Evolutionary conservation across 2,888 invertebrate genomes (phyloP), one percentile per base, ranked within the genome.

Genomic region (Sminthurides aquaticus): DNA sequence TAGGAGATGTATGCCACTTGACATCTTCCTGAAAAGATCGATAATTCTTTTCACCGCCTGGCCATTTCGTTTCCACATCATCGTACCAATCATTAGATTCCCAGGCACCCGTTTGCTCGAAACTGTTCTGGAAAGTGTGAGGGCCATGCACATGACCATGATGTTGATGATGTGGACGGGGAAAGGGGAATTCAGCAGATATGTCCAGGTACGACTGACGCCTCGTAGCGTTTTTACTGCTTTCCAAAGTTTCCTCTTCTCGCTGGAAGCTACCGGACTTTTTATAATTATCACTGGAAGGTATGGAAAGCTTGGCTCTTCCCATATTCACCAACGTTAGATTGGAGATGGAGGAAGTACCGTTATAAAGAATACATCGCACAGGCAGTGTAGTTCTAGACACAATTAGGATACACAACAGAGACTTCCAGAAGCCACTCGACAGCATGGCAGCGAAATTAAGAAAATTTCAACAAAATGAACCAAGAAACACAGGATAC

Each of bases 1-100:
- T 52, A 5, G 8, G 52, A 8, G 52, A 20, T 20, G 52, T 20
- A 20, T 52, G 52, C 52, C 52, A 52, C 20, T 52, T 52, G 11
- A 52, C 20, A 52, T 52, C 52, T 52, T 52, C 52, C 22, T 52
- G 52, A 52, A 52, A 52, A 15, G 15, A 18, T 5, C 52, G 52
- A 20, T 20, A 52, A 52, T 8, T 8, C 5, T 15, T 18, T 5
- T 52, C 52, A 5, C 22, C 20, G 20, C 52, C 52, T 18, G 52
- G 52, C 52, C 52, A 52, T 20, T 52, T 52, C 5, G 5, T 20
- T 15, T 52, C 52, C 52, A 52, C 8, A 20, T 52, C 52, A 20
- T 52, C 52, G 22, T 15, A 8, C 52, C 52, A 52, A 20, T 22
- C 52, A 20, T 22, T 22, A 20, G 15, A 5, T 20, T 5, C 22